Evolutionary conservation across 2,113 vertebrate species (phyloP), one percentile per base, ranked within the genome.

Genomic region (Gallinago media): DNA sequence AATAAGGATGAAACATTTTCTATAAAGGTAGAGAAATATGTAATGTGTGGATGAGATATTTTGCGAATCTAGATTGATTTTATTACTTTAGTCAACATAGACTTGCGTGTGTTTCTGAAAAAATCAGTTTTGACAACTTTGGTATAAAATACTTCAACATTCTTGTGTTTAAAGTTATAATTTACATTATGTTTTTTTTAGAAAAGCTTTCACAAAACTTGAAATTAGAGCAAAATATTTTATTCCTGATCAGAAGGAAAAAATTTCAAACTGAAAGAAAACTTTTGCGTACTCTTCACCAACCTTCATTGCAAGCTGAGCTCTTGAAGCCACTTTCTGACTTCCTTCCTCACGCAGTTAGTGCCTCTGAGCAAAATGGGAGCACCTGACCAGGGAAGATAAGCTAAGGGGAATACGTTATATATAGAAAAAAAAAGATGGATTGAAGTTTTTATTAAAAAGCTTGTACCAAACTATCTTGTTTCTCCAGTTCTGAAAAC

Each of bases 281-380:
- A 55, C 8, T 42, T 34, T 46, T 3, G 2, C 32, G 26, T 71
- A 14, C 44, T 6, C 5, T 27, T 73, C 7, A 5, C 74, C 55
- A 66, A 4, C 4, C 15, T 4, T 32, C 16, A 50, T 52, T 61
- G 52, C 44, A 62, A 58, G 34, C n/a, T 49, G 11, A 78, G 27
- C 42, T 76, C n/a, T 13, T 77, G 36, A 63, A 72, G 47, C 16
- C 27, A 15, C 31, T 22, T 66, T 79, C 52, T 54, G 47, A 21
- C 26, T 49, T 62, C 29, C 29, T 38, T 52, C 42, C 4, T 83
- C 36, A n/a, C 2, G 1, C 18, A 1, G 0, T 42, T 40, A n/a
- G 12, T 67, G 34, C 11, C 49, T 36, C 27, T 26, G 46, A 82
- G 36, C 40, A 31, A 38, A 82, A 61, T 2, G 4, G 18, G 18